phyloP scores from a whole-genome alignment of 2,888 invertebrate species.

The Heliconius sara region DNA sequence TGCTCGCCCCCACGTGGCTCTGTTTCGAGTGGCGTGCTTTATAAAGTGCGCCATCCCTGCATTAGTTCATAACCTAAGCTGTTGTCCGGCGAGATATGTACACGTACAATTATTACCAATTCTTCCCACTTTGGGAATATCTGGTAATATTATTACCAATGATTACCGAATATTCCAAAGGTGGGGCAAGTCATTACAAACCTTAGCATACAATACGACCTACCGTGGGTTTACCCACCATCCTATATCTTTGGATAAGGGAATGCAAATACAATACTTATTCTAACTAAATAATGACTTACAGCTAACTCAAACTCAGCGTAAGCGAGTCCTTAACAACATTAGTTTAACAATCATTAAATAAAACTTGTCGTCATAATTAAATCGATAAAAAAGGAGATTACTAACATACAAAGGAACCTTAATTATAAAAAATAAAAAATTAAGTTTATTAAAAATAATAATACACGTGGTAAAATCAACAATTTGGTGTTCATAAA shows the following conservation, averaged over 20 bases:
- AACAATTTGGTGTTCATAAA: slow-evolving; percentile 18
- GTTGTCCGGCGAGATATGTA: slow-evolving; percentile 59
- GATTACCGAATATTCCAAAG: not conserved
- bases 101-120: slow-evolving; percentile 47
- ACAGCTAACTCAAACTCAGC: slow-evolving; percentile 31
- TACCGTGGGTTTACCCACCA: slow-evolving; percentile 26
- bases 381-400: not conserved
- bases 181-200: slow-evolving; percentile 11
- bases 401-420: not conserved
- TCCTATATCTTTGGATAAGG: slow-evolving; percentile 29
- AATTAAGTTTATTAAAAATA: not conserved
- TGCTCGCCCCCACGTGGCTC: slow-evolving; percentile 15
- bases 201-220: slow-evolving; percentile 23
- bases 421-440: not conserved
- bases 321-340: slow-evolving; percentile 21
- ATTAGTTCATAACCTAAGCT: slow-evolving; percentile 44
- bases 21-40: not conserved
- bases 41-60: slow-evolving; percentile 26
- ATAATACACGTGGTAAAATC: not conserved
- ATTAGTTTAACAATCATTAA: not conserved
- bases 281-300: slow-evolving; percentile 32
- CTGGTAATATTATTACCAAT: not conserved
- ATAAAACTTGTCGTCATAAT: not conserved
- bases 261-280: slow-evolving; percentile 33
- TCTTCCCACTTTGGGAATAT: not conserved